Evolutionary conservation across 1,140 invertebrate genomes (phyloP).

Genomic region (Leptinotarsa texana): DNA sequence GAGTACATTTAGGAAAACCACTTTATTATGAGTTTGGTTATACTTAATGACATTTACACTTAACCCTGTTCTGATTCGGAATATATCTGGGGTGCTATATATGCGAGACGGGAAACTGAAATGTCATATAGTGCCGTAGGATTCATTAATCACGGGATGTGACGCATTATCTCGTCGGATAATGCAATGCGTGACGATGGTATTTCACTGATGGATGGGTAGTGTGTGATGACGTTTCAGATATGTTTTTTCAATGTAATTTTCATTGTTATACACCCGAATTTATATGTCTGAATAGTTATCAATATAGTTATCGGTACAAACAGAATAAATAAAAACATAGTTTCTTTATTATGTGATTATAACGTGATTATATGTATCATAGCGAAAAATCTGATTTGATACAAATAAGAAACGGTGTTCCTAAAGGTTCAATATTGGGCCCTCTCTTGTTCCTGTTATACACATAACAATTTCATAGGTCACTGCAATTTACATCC

Average conservation of each 20-base stretch:
- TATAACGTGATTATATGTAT: too few species aligned
- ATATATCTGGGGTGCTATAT: slow-evolving; percentile 32
- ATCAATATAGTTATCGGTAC: too few species aligned
- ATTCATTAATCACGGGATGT: slow-evolving; percentile 43
- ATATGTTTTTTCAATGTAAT: neutral
- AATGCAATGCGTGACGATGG: slow-evolving; percentile 5
- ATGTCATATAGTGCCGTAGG: slow-evolving; percentile 40
- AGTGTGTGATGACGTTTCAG: neutral
- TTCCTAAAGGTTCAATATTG: too few species aligned
- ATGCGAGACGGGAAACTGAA: slow-evolving; percentile 35
- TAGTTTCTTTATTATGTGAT: too few species aligned
- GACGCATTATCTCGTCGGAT: slow-evolving; percentile 38
- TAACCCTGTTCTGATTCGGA: slow-evolving; percentile 14
- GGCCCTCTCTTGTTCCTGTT: too few species aligned
- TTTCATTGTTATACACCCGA: too few species aligned
- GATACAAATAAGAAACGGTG: too few species aligned
- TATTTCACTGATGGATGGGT: neutral
- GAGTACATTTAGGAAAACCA: slow-evolving; percentile 26
- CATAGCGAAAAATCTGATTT: too few species aligned
- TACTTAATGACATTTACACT: slow-evolving; percentile 25
- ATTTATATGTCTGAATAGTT: too few species aligned
- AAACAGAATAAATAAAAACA: too few species aligned
- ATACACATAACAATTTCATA: too few species aligned
- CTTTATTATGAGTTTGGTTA: slow-evolving; percentile 28
- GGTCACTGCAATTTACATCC: too few species aligned